These are phyloP conservation scores for Cranoglanis bouderius DNA, from an alignment of 2,113 vertebrate genomes.

Conservation along the genomic window DNA sequence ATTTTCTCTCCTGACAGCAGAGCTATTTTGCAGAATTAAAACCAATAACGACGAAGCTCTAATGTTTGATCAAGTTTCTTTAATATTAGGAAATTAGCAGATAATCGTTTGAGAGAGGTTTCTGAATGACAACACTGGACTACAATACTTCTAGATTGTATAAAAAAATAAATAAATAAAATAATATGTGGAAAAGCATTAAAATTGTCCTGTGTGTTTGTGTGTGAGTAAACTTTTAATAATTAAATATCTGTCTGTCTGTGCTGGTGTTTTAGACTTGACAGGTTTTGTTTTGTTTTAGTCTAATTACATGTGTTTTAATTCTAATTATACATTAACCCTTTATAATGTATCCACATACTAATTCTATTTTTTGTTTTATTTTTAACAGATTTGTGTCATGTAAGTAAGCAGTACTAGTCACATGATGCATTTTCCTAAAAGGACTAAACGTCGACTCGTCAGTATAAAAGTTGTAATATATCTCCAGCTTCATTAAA, in stretches of 20 bases:
- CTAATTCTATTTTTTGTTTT: not conserved
- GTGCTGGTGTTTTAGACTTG: not conserved
- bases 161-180: slow-evolving; percentile 23
- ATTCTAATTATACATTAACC: not conserved
- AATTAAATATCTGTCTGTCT: not conserved
- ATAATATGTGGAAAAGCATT: slow-evolving; percentile 35
- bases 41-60: not conserved
- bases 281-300: no score
- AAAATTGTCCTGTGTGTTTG: not conserved
- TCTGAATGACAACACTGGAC: slow-evolving; percentile 55
- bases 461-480: not conserved
- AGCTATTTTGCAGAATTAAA: not conserved
- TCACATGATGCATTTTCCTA: not conserved
- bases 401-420: not conserved
- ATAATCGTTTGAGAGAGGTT: slow-evolving; percentile 22
- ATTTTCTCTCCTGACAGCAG: not conserved
- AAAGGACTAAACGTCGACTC: not conserved
- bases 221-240: not conserved
- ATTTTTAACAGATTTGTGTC: not conserved
- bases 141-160: slow-evolving; percentile 58
- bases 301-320: not conserved
- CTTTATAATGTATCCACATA: no score
- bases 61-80: slow-evolving; percentile 12
- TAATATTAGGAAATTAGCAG: slow-evolving; percentile 6
- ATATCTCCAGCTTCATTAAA: not conserved